A percentile compares a stretch with the other conserved stretches of the same genome.
Evolutionary conservation across 2,113 vertebrate genomes (phyloP).

Genomic region (Sterrhoptilus dennistouni): DNA sequence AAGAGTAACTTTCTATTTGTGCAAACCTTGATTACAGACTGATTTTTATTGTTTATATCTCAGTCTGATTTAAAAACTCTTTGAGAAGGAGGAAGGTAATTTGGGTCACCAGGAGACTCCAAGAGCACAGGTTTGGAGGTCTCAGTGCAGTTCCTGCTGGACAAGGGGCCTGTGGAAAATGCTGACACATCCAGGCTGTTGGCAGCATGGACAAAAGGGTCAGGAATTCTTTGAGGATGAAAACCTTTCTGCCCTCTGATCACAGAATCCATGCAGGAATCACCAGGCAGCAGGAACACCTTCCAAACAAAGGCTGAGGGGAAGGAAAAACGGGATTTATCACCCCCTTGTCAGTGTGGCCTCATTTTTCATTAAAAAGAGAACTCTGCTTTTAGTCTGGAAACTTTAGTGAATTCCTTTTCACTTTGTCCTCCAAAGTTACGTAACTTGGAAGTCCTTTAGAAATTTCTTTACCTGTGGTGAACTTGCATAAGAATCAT

Average conservation of each 20-base stretch:
- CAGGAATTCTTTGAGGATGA: neutral
- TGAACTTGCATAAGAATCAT: neutral
- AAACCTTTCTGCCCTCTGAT: neutral
- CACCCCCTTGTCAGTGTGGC: neutral
- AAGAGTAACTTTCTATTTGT: neutral
- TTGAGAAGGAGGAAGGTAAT: neutral
- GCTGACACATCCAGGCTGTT: neutral
- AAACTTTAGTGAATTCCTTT: neutral
- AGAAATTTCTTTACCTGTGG: neutral
- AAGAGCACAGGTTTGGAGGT: neutral
- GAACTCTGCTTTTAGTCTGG: neutral
- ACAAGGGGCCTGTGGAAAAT: neutral
- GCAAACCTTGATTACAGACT: neutral
- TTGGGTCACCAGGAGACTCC: neutral
- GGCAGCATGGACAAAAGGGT: neutral
- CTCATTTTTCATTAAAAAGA: neutral
- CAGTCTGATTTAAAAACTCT: neutral
- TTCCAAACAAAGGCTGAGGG: neutral
- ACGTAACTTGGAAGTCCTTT: neutral
- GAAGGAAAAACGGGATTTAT: neutral
- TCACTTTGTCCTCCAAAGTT: neutral
- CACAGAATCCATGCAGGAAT: neutral
- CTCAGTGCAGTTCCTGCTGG: neutral
- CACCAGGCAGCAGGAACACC: neutral
- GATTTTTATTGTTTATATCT: neutral